Percentiles rank a stretch among this genome's conserved stretches.
phyloP scores from a whole-genome alignment of 2,888 invertebrate species.

The Catocala nupta region DNA sequence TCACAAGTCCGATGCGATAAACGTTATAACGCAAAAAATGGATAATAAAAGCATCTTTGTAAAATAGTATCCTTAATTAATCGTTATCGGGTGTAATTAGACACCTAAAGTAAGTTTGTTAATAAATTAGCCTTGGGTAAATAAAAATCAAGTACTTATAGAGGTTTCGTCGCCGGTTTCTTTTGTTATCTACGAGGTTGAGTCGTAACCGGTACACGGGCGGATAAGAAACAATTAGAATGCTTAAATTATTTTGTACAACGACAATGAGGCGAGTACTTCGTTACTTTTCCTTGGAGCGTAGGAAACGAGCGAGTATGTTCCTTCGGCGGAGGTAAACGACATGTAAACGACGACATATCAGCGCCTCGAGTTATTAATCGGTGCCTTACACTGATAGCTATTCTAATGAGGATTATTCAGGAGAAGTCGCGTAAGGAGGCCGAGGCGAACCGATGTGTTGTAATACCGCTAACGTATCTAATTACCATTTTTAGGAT shows the following conservation, averaged over 20 bases:
- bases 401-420: slow-evolving; percentile 84
- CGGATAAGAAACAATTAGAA: slow-evolving; percentile 76
- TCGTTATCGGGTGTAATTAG: slow-evolving; percentile 24
- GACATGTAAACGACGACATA: slow-evolving; percentile 81
- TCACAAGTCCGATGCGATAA: too few species aligned
- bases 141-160: slow-evolving; percentile 64
- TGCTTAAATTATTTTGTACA: slow-evolving; percentile 69
- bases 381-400: slow-evolving; percentile 83
- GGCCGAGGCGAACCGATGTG: slow-evolving; percentile 80
- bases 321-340: slow-evolving; percentile 78
- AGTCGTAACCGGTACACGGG: slow-evolving; percentile 66
- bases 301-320: slow-evolving; percentile 65
- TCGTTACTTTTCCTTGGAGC: slow-evolving; percentile 67
- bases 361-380: slow-evolving; percentile 81
- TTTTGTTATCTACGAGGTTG: slow-evolving; percentile 70
- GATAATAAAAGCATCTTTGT: too few species aligned
- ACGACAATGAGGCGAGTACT: slow-evolving; percentile 59
- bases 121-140: slow-evolving; percentile 22
- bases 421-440: slow-evolving; percentile 75
- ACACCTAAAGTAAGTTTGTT: slow-evolving; percentile 28
- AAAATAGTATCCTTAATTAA: slow-evolving; percentile 18
- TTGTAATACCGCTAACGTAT: slow-evolving; percentile 59
- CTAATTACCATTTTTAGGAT: slow-evolving; percentile 55
- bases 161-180: slow-evolving; percentile 54
- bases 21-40: too few species aligned